These are phyloP conservation scores for Luperina nickerlii DNA, from an alignment of 2,888 invertebrate species.

Conservation along the genomic window DNA sequence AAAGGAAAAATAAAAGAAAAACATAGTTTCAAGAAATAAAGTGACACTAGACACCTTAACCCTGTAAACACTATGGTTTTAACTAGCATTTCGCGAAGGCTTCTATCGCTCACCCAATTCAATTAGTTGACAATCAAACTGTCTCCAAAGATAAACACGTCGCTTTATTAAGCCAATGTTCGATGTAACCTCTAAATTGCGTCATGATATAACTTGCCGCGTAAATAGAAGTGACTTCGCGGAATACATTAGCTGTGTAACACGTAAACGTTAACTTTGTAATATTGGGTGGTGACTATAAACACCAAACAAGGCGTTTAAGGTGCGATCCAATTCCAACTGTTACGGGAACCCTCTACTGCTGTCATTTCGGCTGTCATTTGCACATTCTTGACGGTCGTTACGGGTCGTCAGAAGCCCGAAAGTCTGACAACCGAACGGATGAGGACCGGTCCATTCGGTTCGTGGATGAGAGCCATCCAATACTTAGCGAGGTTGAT, in stretches of 20 bases:
- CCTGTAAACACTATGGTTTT: too few relatives aligned
- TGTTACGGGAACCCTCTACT: not conserved
- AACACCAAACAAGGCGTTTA: conserved; percentile 24
- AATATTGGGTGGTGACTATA: conserved; percentile 22
- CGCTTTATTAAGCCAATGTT: conserved; percentile 41
- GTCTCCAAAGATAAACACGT: conserved; percentile 21
- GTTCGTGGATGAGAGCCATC: too few relatives aligned
- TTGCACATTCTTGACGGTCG: not conserved
- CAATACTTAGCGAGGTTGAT: too few relatives aligned
- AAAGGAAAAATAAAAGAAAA: too few relatives aligned
- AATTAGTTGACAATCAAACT: conserved; percentile 38
- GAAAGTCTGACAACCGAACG: not conserved
- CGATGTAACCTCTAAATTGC: conserved; percentile 54
- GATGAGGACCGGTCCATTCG: too few relatives aligned
- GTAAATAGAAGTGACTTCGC: conserved; percentile 37
- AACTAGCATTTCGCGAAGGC: not conserved
- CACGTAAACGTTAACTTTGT: conserved; percentile 6
- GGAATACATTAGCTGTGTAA: conserved; percentile 51
- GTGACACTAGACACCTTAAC: too few relatives aligned
- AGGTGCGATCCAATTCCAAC: not conserved
- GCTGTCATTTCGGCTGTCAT: not conserved
- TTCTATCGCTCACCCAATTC: conserved; percentile 10
- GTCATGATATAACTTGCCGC: conserved; percentile 45
- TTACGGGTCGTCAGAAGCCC: not conserved
- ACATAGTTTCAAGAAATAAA: too few relatives aligned